Conservation (phyloP, 2,113 vertebrate genomes). For the Meleagris gallopavo region DNA sequence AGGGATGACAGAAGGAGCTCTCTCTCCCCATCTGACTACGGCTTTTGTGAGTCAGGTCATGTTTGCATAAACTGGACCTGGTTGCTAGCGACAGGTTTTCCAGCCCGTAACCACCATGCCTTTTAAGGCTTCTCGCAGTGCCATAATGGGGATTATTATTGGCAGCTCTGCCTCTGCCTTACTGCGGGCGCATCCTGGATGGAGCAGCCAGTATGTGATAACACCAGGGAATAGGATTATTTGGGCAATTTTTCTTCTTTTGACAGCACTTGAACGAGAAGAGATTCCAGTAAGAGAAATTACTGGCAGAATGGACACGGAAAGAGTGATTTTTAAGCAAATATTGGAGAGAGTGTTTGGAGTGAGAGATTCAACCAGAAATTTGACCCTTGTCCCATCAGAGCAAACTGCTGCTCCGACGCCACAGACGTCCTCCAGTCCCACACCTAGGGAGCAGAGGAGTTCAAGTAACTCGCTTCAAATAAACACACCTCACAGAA, state of each 20-base stretch:
- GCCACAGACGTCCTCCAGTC: not conserved
- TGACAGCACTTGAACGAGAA: constrained; percentile 17
- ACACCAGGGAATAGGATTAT: constrained; percentile 26
- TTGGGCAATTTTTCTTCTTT: constrained; percentile 51
- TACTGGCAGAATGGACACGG: constrained; percentile 25
- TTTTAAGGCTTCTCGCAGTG: not conserved
- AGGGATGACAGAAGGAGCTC: constrained; percentile 32
- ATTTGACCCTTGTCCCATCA: constrained; percentile 6
- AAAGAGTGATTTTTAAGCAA: constrained; percentile 42
- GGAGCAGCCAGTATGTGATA: not conserved
- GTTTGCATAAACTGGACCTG: constrained; percentile 61
- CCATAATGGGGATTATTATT: not conserved
- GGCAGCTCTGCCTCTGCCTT: not conserved
- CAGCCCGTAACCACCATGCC: not conserved
- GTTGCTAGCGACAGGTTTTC: constrained; percentile 65
- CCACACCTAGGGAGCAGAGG: not conserved
- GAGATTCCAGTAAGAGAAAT: constrained; percentile 39
- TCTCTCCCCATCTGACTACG: constrained; percentile 5
- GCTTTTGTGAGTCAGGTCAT: constrained; percentile 69
- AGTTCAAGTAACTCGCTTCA: not conserved
- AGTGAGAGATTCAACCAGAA: constrained; percentile 24
- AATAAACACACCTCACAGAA: constrained; percentile 1
- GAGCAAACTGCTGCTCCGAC: not conserved
- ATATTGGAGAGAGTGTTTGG: not conserved
- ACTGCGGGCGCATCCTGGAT: not conserved